Percentiles rank a stretch among this genome's conserved stretches.
phyloP scores from a whole-genome alignment of 2,888 invertebrate genomes.

The Magallana nippona region DNA sequence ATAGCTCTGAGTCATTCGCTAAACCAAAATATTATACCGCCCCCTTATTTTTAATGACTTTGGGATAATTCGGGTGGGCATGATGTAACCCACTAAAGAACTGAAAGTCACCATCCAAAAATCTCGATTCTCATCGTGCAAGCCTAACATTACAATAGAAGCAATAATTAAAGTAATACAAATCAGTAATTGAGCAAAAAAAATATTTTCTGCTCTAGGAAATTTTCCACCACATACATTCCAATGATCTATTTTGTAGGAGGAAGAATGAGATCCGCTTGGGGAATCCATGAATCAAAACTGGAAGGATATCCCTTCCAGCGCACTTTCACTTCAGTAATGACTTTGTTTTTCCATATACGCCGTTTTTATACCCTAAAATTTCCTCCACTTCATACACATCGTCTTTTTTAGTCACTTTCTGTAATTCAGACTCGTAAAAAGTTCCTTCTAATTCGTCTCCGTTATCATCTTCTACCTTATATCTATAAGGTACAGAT shows the following conservation, averaged over 20 bases:
- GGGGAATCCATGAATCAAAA: slow-evolving; percentile 44
- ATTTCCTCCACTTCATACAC: slow-evolving; percentile 51
- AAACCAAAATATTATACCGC: too few species aligned
- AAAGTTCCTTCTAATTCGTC: slow-evolving; percentile 42
- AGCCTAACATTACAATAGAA: slow-evolving; percentile 19
- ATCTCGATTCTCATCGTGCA: not conserved
- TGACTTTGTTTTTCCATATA: not conserved
- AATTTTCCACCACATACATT: not conserved
- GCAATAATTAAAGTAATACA: not conserved
- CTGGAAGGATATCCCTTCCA: slow-evolving; percentile 49
- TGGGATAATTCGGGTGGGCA: slow-evolving; percentile 37
- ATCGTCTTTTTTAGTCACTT: slow-evolving; percentile 32
- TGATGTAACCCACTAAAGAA: slow-evolving; percentile 44
- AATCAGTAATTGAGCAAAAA: not conserved
- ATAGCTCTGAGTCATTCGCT: not conserved
- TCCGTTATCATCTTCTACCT: slow-evolving; percentile 46
- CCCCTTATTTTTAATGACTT: too few species aligned
- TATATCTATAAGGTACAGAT: slow-evolving; percentile 38
- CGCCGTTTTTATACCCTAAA: slow-evolving; percentile 25
- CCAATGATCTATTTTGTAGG: not conserved
- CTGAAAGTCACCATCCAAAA: slow-evolving; percentile 43
- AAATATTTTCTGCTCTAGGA: slow-evolving; percentile 11
- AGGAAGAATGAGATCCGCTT: not conserved
- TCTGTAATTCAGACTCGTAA: slow-evolving; percentile 50
- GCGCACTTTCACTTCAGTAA: slow-evolving; percentile 37